A percentile compares a stretch with the other conserved stretches of the same genome.
phyloP scores from a whole-genome alignment of 2,888 invertebrate species.

The Cryptophagus acutangulus region DNA sequence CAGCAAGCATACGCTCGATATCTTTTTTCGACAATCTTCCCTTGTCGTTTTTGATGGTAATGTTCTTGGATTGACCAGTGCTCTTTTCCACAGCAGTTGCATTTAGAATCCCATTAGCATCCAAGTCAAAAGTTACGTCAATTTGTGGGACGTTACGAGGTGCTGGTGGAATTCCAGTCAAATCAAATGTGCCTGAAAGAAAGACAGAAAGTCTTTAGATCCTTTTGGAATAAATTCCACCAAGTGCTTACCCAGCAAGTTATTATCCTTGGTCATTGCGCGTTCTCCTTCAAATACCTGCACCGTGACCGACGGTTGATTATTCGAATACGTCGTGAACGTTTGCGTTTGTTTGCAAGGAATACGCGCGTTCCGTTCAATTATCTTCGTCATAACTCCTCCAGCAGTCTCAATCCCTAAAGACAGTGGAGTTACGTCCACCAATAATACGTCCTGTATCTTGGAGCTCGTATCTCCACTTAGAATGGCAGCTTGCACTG shows the following conservation, averaged over 20 bases:
- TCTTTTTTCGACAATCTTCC: conserved; percentile 76
- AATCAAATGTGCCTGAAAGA: conserved; percentile 48
- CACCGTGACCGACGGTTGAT: conserved; percentile 70
- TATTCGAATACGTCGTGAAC: conserved; percentile 77
- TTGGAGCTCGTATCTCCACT: conserved; percentile 58
- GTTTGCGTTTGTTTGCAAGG: conserved; percentile 68
- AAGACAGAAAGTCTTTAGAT: not conserved
- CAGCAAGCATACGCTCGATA: conserved; percentile 73
- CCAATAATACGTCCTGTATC: conserved; percentile 57
- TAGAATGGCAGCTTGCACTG: conserved; percentile 64
- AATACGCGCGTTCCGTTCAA: conserved; percentile 67
- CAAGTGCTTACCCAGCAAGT: conserved; percentile 49
- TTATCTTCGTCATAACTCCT: conserved; percentile 60
- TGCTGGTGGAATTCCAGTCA: conserved; percentile 53
- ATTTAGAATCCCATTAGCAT: conserved; percentile 68
- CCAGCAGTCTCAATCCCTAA: conserved; percentile 53
- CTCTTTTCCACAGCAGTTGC: conserved; percentile 53
- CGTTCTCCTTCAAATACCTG: conserved; percentile 62
- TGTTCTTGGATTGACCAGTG: conserved; percentile 64
- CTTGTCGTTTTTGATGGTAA: conserved; percentile 79
- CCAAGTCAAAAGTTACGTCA: conserved; percentile 64
- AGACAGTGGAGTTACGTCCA: conserved; percentile 53
- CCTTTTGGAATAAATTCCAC: not conserved
- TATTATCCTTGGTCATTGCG: conserved; percentile 57
- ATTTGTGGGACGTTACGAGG: conserved; percentile 53